Base-by-base conservation (phyloP, 1,140 invertebrate genomes). In the Psilanteris sp. region DNA sequence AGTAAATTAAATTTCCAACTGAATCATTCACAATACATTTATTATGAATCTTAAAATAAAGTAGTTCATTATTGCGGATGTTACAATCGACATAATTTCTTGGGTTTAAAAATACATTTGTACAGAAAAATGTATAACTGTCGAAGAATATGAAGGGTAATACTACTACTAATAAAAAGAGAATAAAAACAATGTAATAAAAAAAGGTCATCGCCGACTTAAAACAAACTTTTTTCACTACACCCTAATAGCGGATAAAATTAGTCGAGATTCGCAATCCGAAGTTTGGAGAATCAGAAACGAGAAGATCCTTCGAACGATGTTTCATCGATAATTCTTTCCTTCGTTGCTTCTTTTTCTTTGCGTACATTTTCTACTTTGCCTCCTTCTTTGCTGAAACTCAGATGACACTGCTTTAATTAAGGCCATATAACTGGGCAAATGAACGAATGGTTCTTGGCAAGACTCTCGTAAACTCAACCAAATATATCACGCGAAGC, bases 401-500 rank as follows among this genome's bases (percentile, higher is more conserved):
- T 72, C 55, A 52, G 79, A 79, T 81, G 81, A 82, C 75, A 81
- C 66, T 57, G 77, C 59, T 79, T 80, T 82, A 80, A 82, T 82
- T 82, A 80, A 79, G 76, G 73, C 52, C 75, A 41, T 82, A 80
- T 74, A 73, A 78, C 74, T 50, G 67, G 37, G 67, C 50, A 66
- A 71, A 75, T 67, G 66, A 77, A 71, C 61, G 64, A 67, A 73
- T 66, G 66, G 59, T 77, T 77, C 61, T 72, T 72, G 67, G 64
- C 57, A 76, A 66, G 57, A 66, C 32, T 76, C 46, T 70, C 77
- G 79, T 78, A 81, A 81, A 76, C 77, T 72, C 71, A 10, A 62
- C 64, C 74, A 43, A 81, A 81, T 81, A 79, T 68, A 75, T 76
- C 72, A 72, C 71, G 31, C 48, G 59, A 62, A 70, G 70, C 64